phyloP scores from a whole-genome alignment of 1,140 invertebrate species.

The Drosophila tropicalis region DNA sequence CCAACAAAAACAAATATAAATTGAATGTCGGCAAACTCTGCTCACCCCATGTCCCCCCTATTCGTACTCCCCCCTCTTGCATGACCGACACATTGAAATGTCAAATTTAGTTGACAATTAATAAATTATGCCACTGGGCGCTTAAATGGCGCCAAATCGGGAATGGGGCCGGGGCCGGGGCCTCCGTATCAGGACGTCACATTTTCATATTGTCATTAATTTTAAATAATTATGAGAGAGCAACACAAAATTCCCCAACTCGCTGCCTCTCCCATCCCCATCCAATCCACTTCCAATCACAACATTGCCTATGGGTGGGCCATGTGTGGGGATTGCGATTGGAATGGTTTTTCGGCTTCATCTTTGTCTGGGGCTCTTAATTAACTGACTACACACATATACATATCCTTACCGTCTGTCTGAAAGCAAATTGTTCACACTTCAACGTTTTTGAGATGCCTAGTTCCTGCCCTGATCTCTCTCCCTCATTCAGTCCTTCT shows the following conservation, averaged over 20 bases:
- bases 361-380: conserved; percentile 42
- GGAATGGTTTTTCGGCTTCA: background rate
- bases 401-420: conserved; percentile 51
- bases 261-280: background rate
- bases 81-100: conserved; percentile 72
- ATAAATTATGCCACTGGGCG: conserved; percentile 74
- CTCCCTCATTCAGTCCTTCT: background rate
- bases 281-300: conserved; percentile 50
- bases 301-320: conserved; percentile 69
- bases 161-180: conserved; percentile 41
- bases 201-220: conserved; percentile 79
- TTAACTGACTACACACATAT: conserved; percentile 63
- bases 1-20: conserved; percentile 62
- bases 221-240: conserved; percentile 75
- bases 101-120: conserved; percentile 82
- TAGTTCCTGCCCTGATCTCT: conserved; percentile 7
- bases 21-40: conserved; percentile 57
- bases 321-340: conserved; percentile 40
- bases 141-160: conserved; percentile 72
- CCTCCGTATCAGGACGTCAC: conserved; percentile 54
- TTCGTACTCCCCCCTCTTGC: conserved; percentile 5
- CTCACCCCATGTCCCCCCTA: conserved; percentile 8
- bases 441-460: conserved; percentile 62
- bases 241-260: conserved; percentile 18
- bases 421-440: conserved; percentile 75